Base-by-base conservation (phyloP, 2,113 vertebrate genomes). In the Illadopsis cleaveri region DNA sequence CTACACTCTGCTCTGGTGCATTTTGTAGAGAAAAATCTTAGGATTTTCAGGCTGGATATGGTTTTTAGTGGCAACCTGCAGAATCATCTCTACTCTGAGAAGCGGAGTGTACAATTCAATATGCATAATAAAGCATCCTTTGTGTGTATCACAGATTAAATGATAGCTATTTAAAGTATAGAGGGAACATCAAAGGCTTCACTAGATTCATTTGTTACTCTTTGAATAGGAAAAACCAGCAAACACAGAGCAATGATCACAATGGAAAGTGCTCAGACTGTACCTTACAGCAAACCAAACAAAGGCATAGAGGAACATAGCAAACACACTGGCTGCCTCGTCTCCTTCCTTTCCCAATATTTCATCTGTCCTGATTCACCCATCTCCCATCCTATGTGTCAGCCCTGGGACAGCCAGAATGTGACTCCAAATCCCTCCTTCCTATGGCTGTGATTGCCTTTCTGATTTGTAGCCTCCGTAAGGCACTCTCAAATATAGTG, bases 301-400 rank as follows among this genome's bases (percentile, higher is more conserved):
- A 28, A 83, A 51, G 16, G 3, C 3, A 5, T 11, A 2, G 4
- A 86, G n/a, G 42, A 54, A 38, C 37, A 60, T 37, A 65, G 5
- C 3, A 45, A 86, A 53, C 6, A 8, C 0, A 0, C 18, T 27
- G 30, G 5, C 14, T 47, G 9, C 35, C 38, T 57, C 4, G 4
- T 14, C 11, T 72, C 35, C 27, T 76, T 76, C 25, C n/a, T 64
- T 75, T 72, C 14, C 45, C 40, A 42, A 3, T 24, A 4, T 82
- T 72, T 80, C 6, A 30, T 23, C 38, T 53, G 15, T 51, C 27
- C 9, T 50, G 22, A 20, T 75, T 85, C 15, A 57, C 11, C 5
- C 0, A 0, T 31, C 10, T 76, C 6, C 20, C 20, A 68, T 27
- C 0, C 35, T 42, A 5, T 19, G 8, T 56, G 21, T 31, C 21